phyloP scores from a whole-genome alignment of 2,797 vertebrate genomes.

The Xenentodon cancila region DNA sequence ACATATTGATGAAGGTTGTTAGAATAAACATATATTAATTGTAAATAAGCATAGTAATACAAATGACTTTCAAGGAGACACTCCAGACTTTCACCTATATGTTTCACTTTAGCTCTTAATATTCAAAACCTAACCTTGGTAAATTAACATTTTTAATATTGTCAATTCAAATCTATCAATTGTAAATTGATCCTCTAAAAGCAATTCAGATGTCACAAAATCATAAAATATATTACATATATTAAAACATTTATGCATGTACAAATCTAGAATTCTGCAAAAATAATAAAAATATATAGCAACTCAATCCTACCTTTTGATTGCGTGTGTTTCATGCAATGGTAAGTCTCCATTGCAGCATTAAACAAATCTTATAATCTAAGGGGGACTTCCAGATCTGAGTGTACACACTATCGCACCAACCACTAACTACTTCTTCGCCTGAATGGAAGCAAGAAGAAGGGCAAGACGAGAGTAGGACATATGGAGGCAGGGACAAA shows the following conservation, averaged over 20 bases:
- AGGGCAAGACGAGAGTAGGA: conserved; percentile 56
- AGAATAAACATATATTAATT: too few species aligned
- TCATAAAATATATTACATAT: not conserved
- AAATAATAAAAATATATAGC: not conserved
- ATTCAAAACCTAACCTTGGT: too few species aligned
- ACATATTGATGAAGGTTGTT: too few species aligned
- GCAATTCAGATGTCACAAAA: not conserved
- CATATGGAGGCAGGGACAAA: conserved; percentile 60
- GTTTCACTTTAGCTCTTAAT: too few species aligned
- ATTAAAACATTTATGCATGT: not conserved
- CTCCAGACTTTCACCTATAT: too few species aligned
- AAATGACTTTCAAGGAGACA: too few species aligned
- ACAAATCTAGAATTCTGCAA: not conserved
- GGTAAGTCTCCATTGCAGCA: conserved; percentile 15
- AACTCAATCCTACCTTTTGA: conserved; percentile 51
- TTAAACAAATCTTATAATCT: conserved; percentile 11
- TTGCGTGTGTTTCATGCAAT: conserved; percentile 8
- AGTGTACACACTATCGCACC: conserved; percentile 5
- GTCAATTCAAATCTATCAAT: not conserved
- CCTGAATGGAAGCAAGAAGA: conserved; percentile 56
- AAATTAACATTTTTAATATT: not conserved
- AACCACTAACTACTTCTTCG: conserved; percentile 27
- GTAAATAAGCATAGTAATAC: too few species aligned
- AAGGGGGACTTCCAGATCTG: conserved; percentile 22
- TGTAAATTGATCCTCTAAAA: not conserved